Base-by-base conservation (phyloP, 2,113 vertebrate species). In the Tupaia tana region DNA sequence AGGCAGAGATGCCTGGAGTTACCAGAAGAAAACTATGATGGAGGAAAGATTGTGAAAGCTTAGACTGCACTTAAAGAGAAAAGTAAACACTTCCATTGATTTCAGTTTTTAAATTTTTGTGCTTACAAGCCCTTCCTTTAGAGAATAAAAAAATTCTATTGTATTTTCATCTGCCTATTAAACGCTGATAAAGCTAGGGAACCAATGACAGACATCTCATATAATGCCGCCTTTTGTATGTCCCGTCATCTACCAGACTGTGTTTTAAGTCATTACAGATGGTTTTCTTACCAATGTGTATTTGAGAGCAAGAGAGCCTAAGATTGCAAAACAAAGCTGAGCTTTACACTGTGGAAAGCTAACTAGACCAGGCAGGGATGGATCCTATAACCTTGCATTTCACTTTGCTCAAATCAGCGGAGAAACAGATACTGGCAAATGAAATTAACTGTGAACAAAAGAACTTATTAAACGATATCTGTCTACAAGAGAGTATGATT, bases 401-500 rank as follows among this genome's bases (percentile, higher is more conserved):
- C 18, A 34, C 56, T 90, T 91, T 64, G 29, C n/a, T 86, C 67
- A 71, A n/a, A 86, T 87, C 52, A 93, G 0, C 63, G 91, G 29
- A 70, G 16, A 94, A 80, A 80, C 59, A 20, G 34, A 13, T 78
- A 86, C 63, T 67, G 63, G n/a, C 56, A 91, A 64, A 71, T 86
- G 31, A 80, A 94, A 94, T 80, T 73, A 86, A 54, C 31, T 79
- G 0, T 84, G 52, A 90, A 59, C 16, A 86, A 90, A 95, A 94
- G 20, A n/a, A 93, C 58, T 54, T 85, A 29, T 95, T 34, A 27
- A 95, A 31, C 88, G 31, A 7, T 63, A 14, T 80, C 94, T 95
- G n/a, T 58, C 85, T 75, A 82, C 93, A 96, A 91, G 54, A 84
- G 52, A 74, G 14, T 59, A 34, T 70, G 78, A 74, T 94, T 63